A percentile compares a stretch with the other conserved stretches of the same genome.
Conservation (phyloP, 2,113 vertebrate species). For the Serilophus lunatus region DNA sequence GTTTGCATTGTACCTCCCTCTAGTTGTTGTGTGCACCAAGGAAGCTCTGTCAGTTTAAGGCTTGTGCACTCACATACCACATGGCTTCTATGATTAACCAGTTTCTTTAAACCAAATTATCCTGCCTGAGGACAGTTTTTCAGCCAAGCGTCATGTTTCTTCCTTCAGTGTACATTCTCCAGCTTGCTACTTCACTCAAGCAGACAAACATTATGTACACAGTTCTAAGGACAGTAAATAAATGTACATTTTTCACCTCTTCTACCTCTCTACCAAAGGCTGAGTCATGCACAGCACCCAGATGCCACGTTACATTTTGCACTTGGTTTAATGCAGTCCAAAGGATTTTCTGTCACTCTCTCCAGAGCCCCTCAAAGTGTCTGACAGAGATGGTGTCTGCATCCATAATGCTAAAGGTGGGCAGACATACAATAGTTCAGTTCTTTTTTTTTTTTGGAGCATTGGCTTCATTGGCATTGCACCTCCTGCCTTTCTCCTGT, state of each 20-base stretch:
- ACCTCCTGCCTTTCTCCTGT: background rate
- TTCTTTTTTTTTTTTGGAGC: background rate
- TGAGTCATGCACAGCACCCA: background rate
- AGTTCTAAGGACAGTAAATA: background rate
- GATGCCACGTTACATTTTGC: background rate
- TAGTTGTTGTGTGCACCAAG: background rate
- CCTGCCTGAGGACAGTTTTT: background rate
- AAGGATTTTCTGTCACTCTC: background rate
- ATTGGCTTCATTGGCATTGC: background rate
- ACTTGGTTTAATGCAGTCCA: background rate
- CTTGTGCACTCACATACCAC: accelerated
- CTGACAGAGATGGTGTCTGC: background rate
- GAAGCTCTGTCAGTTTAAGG: background rate
- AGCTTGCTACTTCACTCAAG: background rate
- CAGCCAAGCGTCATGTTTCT: background rate
- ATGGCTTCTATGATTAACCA: background rate
- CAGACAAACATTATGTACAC: background rate
- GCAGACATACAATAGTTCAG: background rate
- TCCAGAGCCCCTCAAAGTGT: background rate
- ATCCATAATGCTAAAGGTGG: background rate
- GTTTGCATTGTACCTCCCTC: background rate
- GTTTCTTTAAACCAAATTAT: background rate
- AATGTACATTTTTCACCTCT: background rate
- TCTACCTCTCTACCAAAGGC: accelerated
- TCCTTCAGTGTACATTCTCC: background rate